Evolutionary conservation across 2,113 vertebrate species (phyloP), one percentile per base, ranked within the genome.

Genomic region (Struthio camelus): DNA sequence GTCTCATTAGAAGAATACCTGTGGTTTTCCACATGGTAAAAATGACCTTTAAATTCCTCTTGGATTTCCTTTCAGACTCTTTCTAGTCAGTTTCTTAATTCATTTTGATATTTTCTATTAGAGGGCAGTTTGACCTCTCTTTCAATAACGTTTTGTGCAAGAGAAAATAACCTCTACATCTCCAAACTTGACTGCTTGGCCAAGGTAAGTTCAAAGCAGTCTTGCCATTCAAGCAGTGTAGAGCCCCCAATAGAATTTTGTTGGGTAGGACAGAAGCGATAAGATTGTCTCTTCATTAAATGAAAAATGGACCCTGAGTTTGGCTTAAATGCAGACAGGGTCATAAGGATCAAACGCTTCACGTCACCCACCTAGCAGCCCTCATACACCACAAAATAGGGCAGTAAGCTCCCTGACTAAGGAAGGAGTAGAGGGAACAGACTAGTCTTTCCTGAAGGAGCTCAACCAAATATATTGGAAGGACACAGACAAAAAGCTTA

Each of bases 401-500:
- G 4, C 13, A 87, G 71, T 91, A 71, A 58, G 5, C 11, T 62
- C 18, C 20, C 36, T 36, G 71, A 87, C 40, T 66, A 61, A 72
- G 53, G 72, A 82, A 65, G 2, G 15, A 80, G 38, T 23, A 78
- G n/a, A 64, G n/a, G 54, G 24, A 95, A 87, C 24, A 85, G n/a
- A 48, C 7, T 5, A 11, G 38, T 72, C n/a, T 87, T 95, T 75
- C 64, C 53, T 72, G 66, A 90, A 85, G 19, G 6, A 38, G 16
- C 2, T 91, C 15, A 79, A 78, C 4, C 3, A 9, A 67, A 6
- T 20, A 14, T 0, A 0, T 10, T 70, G 10, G 48, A 76, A 87
- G 20, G 28, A 71, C 15, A 36, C 12, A 62, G 15, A n/a, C 6
- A 89, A 91, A 93, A 38, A 2, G 3, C 6, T 81, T 62, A 1